Evolutionary conservation across 2,113 vertebrate species (phyloP).

Genomic region (Hydropotes inermis): DNA sequence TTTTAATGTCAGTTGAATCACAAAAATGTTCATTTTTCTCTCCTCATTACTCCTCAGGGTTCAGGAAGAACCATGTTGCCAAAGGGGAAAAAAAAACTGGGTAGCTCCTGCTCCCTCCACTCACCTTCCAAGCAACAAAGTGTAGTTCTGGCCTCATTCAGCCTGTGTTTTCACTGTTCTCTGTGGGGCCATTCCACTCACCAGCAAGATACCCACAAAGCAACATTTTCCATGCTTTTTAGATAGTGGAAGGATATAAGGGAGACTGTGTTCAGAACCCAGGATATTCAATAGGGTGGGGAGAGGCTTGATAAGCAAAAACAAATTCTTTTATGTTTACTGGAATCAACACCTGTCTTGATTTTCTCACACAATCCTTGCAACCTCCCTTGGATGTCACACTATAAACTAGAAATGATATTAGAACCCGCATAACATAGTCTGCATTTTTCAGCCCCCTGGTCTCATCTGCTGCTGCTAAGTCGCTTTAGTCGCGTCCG

Average conservation of each 20-base stretch:
- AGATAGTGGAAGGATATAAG: neutral
- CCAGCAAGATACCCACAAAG: neutral
- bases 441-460: neutral
- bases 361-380: neutral
- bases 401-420: neutral
- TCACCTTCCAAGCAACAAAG: neutral
- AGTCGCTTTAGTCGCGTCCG: too few species aligned
- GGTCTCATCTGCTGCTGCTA: neutral
- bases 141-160: neutral
- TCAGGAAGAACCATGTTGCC: conserved; percentile 20
- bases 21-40: conserved; percentile 67
- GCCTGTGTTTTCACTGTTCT: neutral
- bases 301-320: neutral
- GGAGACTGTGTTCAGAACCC: neutral
- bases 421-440: neutral
- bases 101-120: neutral
- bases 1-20: conserved; percentile 60
- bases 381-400: neutral
- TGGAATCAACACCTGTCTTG: neutral
- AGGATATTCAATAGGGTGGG: neutral
- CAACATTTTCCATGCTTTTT: neutral
- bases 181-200: neutral
- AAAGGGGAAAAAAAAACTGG: neutral
- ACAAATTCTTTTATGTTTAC: neutral
- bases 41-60: conserved; percentile 41